These are phyloP conservation scores for Cromileptes altivelis DNA, from an alignment of 2,113 vertebrate genomes.

Conservation along the genomic window DNA sequence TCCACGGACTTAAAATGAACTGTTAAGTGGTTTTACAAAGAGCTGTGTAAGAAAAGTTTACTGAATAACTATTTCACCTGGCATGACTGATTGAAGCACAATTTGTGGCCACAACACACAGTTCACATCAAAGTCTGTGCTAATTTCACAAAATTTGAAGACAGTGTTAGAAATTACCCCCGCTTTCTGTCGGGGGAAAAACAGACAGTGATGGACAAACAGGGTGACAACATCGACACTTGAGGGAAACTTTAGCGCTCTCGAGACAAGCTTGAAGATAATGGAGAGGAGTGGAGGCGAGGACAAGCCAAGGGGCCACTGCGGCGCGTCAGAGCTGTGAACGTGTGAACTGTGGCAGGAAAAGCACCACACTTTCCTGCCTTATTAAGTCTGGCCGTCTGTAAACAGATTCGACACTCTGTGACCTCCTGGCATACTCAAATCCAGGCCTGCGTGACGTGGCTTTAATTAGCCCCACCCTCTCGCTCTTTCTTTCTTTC, in stretches of 20 bases:
- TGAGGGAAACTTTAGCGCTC: conserved; percentile 22
- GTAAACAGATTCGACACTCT: conserved; percentile 69
- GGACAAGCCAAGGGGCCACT: background rate
- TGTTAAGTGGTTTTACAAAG: background rate
- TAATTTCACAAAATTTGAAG: background rate
- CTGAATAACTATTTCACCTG: background rate
- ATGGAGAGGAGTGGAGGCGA: conserved; percentile 24
- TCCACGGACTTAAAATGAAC: background rate
- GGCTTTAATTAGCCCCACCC: conserved; percentile 68
- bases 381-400: conserved; percentile 71
- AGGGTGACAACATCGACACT: conserved; percentile 11
- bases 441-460: conserved; percentile 49
- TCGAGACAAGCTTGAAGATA: conserved; percentile 8
- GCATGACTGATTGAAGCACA: background rate
- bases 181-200: background rate
- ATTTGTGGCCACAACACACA: background rate
- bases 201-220: conserved; percentile 4
- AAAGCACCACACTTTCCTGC: conserved; percentile 29
- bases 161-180: background rate
- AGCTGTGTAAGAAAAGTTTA: background rate
- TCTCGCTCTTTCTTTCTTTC: conserved; percentile 6
- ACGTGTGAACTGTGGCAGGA: conserved; percentile 28
- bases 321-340: conserved; percentile 3
- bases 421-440: conserved; percentile 78
- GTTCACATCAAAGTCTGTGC: background rate